These are phyloP conservation scores for Agonopterix alstromeriana DNA, from an alignment of 2,888 invertebrate genomes.

Conservation along the genomic window DNA sequence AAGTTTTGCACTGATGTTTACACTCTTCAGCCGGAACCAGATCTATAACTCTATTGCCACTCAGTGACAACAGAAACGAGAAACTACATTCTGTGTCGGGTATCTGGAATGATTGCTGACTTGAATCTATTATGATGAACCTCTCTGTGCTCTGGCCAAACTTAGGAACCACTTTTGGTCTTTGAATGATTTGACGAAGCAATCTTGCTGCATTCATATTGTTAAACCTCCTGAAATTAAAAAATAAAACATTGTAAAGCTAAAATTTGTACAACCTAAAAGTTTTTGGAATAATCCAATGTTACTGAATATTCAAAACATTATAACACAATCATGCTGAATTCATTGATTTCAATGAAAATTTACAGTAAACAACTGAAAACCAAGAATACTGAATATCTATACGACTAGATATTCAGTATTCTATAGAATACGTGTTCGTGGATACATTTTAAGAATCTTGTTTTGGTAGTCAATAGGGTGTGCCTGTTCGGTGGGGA, in stretches of 20 bases:
- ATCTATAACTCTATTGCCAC: constrained; percentile 83
- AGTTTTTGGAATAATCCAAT: background rate
- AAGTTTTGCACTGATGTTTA: constrained; percentile 80
- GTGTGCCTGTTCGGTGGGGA: no score
- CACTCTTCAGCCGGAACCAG: constrained; percentile 88
- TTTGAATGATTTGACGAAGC: constrained; percentile 83
- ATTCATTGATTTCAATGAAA: no score
- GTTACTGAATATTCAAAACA: no score
- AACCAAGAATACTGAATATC: background rate
- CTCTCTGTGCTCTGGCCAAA: constrained; percentile 88
- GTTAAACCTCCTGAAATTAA: constrained; percentile 82
- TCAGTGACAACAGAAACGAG: constrained; percentile 84
- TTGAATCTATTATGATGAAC: constrained; percentile 84
- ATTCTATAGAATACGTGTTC: no score
- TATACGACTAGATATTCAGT: no score
- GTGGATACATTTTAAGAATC: no score
- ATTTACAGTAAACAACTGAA: no score
- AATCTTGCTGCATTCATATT: constrained; percentile 84
- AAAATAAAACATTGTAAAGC: no score
- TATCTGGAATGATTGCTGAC: constrained; percentile 79
- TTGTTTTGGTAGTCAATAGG: no score
- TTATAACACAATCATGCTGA: no score
- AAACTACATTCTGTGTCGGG: constrained; percentile 90
- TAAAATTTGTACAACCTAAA: background rate
- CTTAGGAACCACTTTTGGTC: constrained; percentile 82